A percentile compares a stretch with the other conserved stretches of the same genome.
phyloP scores from a whole-genome alignment of 2,888 invertebrate species.

The Hanleya hanleyi region DNA sequence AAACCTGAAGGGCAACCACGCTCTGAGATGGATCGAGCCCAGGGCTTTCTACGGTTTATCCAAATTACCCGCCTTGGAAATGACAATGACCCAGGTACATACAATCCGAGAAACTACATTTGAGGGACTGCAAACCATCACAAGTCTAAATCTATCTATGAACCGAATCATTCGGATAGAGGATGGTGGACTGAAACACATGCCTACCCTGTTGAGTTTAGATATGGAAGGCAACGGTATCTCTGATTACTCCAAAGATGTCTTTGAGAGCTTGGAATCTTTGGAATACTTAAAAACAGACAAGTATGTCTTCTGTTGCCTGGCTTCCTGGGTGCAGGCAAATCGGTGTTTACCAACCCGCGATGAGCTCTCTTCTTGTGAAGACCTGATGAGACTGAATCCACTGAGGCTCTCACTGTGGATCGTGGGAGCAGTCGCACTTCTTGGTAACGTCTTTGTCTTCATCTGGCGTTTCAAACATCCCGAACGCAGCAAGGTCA shows the following conservation, averaged over 20 bases:
- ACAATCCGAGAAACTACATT: neutral
- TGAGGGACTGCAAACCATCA: neutral
- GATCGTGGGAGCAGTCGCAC: conserved; percentile 23
- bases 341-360: conserved; percentile 51
- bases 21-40: neutral
- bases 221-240: neutral
- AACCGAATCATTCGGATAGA: neutral
- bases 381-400: conserved; percentile 33
- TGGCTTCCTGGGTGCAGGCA: neutral
- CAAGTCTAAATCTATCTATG: neutral
- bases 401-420: conserved; percentile 18
- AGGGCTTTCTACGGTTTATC: neutral
- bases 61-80: neutral
- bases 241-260: neutral
- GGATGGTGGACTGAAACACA: neutral
- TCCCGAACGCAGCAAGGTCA: conserved; percentile 2
- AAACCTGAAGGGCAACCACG: neutral
- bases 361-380: conserved; percentile 34
- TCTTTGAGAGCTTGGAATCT: neutral
- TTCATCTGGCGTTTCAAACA: conserved; percentile 24
- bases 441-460: conserved; percentile 20
- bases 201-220: neutral
- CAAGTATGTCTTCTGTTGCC: conserved; percentile 19
- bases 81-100: neutral
- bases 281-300: neutral